Percentiles rank a stretch among this genome's conserved stretches.
These are phyloP conservation scores for Crax fasciolata DNA, from an alignment of 2,797 vertebrate species.

Conservation along the genomic window DNA sequence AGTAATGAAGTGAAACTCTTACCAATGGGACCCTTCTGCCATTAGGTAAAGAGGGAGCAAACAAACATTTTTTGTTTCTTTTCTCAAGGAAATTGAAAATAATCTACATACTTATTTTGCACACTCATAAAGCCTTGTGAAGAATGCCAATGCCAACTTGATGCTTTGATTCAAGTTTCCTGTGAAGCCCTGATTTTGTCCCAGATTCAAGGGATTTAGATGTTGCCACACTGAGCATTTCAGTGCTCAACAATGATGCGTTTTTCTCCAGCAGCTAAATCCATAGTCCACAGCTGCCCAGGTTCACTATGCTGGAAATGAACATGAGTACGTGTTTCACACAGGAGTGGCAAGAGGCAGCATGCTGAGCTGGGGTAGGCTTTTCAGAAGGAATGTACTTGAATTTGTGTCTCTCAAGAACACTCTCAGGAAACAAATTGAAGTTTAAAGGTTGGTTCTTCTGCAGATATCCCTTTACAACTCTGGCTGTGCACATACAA, in stretches of 20 bases:
- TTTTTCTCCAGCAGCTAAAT: background rate
- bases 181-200: background rate
- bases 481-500: rapidly evolving
- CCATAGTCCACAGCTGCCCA: background rate
- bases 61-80: background rate
- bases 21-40: background rate
- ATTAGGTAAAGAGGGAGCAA: background rate
- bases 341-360: background rate
- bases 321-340: background rate
- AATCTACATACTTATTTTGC: background rate
- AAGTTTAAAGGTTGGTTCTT: background rate
- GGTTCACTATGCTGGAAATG: background rate
- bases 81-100: background rate
- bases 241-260: background rate
- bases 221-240: background rate
- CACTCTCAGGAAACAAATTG: background rate
- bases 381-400: background rate
- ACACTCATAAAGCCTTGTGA: background rate
- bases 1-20: background rate
- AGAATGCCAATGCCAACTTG: background rate
- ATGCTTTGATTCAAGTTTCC: background rate
- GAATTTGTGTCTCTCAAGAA: background rate
- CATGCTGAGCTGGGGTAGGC: background rate
- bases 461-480: background rate
- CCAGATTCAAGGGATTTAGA: background rate